Base-by-base conservation (phyloP, 2,888 invertebrate species). In the Pollenia angustigena region DNA sequence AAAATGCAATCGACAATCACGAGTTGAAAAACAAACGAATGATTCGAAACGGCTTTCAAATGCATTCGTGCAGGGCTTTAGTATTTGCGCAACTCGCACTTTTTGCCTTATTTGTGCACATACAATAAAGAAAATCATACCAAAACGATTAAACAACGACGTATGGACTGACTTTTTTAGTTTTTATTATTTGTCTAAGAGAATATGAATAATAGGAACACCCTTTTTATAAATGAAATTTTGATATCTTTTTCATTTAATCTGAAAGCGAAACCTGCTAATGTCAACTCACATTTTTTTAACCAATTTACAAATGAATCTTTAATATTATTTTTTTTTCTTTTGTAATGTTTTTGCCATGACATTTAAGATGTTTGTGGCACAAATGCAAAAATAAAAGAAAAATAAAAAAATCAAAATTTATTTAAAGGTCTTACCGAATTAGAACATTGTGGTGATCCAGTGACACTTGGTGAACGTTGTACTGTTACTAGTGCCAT, bases 401-500 rank as follows among this genome's bases (percentile, higher is more conserved):
- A 52, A 68, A 48, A n/a, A n/a, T n/a, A n/a, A n/a, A 56, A 16
- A 58, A 23, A 23, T 23, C n/a, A 69, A 6, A 79, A 46, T 48
- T 54, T 76, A 71, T 66, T 71, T 71, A 78, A 78, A 84, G 79
- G 74, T 88, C 92, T 93, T 90, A 93, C 93, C 92, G 93, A 93
- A 91, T 92, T 92, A 90, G 92, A 92, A 81, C 93, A 92, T 89
- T 91, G 91, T 88, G 91, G 95, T 87, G 95, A 95, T 93, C 95
- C 95, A 93, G 95, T 95, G 90, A 95, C 95, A 94, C 96, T 96
- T 90, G 96, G 96, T 90, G 96, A 96, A 92, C 96, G 94, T 92
- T 96, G 96, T 92, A 96, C 95, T 91, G 96, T 96, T 93, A 96
- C 96, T 93, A 96, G 94, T 93, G 96, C 96, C 96, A 96, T 96